These are phyloP conservation scores for Lithobius niger DNA, from an alignment of 1,140 invertebrate genomes.

Conservation along the genomic window DNA sequence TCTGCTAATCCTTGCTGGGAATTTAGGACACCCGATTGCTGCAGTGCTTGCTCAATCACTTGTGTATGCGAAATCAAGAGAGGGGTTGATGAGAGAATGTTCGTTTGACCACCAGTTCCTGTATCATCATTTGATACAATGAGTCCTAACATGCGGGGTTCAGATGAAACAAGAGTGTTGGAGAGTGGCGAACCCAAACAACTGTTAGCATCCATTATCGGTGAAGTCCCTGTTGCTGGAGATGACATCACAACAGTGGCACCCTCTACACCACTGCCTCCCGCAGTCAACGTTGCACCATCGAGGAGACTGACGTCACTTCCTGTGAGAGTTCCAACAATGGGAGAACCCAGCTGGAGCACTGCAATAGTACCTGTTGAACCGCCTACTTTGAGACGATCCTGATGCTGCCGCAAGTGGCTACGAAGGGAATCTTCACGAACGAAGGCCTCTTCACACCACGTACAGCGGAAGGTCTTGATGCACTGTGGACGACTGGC, in stretches of 20 bases:
- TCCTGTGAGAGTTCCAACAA: neutral
- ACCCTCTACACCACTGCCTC: neutral
- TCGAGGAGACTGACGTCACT: neutral
- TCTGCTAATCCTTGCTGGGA: neutral
- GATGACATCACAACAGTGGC: neutral
- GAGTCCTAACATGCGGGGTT: neutral
- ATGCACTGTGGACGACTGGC: slow-evolving; percentile 18
- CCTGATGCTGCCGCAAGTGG: slow-evolving; percentile 27
- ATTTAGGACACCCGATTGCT: slow-evolving; percentile 15
- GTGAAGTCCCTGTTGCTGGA: neutral
- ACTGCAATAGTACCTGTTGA: slow-evolving; percentile 2
- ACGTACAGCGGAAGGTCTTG: slow-evolving; percentile 22
- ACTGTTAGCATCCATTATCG: neutral
- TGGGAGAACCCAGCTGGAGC: slow-evolving; percentile 1
- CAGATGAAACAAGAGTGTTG: neutral
- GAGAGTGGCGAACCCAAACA: neutral
- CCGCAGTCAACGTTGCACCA: neutral
- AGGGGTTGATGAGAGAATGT: neutral
- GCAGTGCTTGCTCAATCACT: slow-evolving; percentile 10
- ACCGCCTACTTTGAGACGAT: slow-evolving; percentile 5
- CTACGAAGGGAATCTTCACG: slow-evolving; percentile 28
- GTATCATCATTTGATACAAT: too few species aligned
- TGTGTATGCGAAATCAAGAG: neutral
- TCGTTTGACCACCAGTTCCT: neutral
- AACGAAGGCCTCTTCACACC: slow-evolving; percentile 28